Evolutionary conservation across 2,888 invertebrate species (phyloP).

Genomic region (Chrysomela aeneicollis): DNA sequence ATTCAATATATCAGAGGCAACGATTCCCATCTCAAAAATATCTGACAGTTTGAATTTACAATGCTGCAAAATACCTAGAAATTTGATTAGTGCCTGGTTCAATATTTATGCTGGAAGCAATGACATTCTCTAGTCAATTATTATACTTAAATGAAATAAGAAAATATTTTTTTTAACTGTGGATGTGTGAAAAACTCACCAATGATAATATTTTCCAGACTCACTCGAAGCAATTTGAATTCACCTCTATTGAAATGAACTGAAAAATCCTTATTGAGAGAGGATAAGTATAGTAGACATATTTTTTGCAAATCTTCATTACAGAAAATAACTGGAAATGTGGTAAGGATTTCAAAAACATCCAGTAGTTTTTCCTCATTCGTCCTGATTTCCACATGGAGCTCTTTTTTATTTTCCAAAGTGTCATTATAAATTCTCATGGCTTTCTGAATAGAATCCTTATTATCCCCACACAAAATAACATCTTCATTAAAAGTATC

Average conservation of each 20-base stretch:
- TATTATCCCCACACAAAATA: slow-evolving; percentile 23
- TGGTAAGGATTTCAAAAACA: slow-evolving; percentile 47
- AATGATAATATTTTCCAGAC: slow-evolving; percentile 43
- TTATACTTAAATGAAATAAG: too few relatives aligned
- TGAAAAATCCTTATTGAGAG: slow-evolving; percentile 49
- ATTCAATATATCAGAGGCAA: slow-evolving; percentile 44
- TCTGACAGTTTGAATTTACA: slow-evolving; percentile 43
- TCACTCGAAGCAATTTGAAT: slow-evolving; percentile 22
- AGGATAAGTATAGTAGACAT: slow-evolving; percentile 49
- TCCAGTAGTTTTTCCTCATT: slow-evolving; percentile 38
- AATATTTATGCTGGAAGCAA: too few relatives aligned
- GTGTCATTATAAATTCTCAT: slow-evolving; percentile 29
- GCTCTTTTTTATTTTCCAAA: not conserved
- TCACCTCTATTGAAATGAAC: slow-evolving; percentile 29
- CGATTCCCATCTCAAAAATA: slow-evolving; percentile 38
- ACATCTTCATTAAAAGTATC: slow-evolving; percentile 14
- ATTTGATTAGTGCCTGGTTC: slow-evolving; percentile 18
- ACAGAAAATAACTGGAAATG: slow-evolving; percentile 50
- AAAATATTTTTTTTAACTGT: slow-evolving; percentile 2
- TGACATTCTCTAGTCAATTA: too few relatives aligned
- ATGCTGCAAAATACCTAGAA: slow-evolving; percentile 50
- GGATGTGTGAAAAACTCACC: slow-evolving; percentile 43
- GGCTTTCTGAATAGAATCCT: slow-evolving; percentile 33
- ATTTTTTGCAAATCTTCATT: slow-evolving; percentile 45
- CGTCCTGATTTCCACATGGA: slow-evolving; percentile 24